These are phyloP conservation scores for Phytoseiulus persimilis DNA, from an alignment of 2,888 invertebrate species.

Conservation along the genomic window DNA sequence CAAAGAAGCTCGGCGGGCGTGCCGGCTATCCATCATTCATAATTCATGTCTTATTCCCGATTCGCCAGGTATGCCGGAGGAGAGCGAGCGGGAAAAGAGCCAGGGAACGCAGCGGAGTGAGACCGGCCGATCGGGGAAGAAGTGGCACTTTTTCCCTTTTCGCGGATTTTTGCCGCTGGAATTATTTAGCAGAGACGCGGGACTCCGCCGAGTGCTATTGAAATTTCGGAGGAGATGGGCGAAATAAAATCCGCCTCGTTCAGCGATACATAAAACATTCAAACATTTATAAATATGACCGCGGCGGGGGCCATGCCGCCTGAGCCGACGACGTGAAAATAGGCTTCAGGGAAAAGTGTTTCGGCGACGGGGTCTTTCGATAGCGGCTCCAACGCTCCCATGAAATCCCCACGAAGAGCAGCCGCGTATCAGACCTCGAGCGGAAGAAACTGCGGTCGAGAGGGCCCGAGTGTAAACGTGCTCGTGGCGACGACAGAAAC, in stretches of 20 bases:
- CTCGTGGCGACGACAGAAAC: too few species aligned
- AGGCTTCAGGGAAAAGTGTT: too few species aligned
- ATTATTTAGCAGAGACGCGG: background rate
- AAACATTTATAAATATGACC: background rate
- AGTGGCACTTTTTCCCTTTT: background rate
- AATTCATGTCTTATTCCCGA: background rate
- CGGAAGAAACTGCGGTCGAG: too few species aligned
- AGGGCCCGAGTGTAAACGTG: too few species aligned
- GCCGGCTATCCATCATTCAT: background rate
- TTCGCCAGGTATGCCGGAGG: background rate
- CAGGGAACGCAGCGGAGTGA: background rate
- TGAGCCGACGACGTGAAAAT: too few species aligned
- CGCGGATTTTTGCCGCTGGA: background rate
- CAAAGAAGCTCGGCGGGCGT: background rate
- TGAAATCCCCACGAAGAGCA: too few species aligned
- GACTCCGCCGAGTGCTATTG: background rate
- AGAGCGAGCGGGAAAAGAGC: background rate
- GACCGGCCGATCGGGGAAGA: background rate
- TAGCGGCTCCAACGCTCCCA: too few species aligned
- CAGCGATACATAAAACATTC: background rate
- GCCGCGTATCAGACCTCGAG: too few species aligned
- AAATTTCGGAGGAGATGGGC: background rate
- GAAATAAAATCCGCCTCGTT: background rate
- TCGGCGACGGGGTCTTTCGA: too few species aligned
- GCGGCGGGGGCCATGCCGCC: too few species aligned